Evolutionary conservation across 1,140 invertebrate species (phyloP).

Genomic region (Drosophila chauvacae): DNA sequence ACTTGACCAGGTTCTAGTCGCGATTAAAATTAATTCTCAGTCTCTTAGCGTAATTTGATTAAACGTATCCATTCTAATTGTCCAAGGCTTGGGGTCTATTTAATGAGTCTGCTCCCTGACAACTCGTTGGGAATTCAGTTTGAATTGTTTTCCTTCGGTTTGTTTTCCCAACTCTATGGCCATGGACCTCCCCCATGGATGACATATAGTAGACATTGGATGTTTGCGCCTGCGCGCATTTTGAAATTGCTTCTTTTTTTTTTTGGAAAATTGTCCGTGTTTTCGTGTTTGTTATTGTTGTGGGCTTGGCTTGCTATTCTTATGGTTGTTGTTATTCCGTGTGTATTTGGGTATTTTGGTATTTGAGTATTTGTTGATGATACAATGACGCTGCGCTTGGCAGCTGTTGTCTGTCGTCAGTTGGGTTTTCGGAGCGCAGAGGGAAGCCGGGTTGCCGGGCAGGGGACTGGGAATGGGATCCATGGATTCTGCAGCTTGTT

Average conservation of each 20-base stretch:
- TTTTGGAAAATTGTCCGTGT: constrained; percentile 58
- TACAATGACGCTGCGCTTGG: constrained; percentile 82
- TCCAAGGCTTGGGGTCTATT: constrained; percentile 12
- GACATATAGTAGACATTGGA: constrained; percentile 34
- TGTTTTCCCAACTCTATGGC: constrained; percentile 38
- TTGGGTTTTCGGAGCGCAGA: constrained; percentile 6
- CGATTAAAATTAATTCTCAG: background rate
- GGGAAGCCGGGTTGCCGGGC: constrained; percentile 2
- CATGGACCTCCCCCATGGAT: constrained; percentile 31
- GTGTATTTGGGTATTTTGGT: constrained; percentile 38
- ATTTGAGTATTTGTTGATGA: constrained; percentile 70
- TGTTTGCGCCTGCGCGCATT: constrained; percentile 70
- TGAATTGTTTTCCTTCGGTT: constrained; percentile 54
- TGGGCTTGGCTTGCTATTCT: constrained; percentile 63
- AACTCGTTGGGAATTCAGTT: constrained; percentile 47
- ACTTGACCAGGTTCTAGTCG: background rate
- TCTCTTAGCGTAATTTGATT: constrained; percentile 18
- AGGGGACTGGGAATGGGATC: constrained; percentile 15
- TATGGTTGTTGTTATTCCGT: constrained; percentile 57
- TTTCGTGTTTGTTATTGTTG: constrained; percentile 74
- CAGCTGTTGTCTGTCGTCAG: constrained; percentile 73
- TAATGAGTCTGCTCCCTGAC: constrained; percentile 4
- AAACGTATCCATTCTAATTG: constrained; percentile 4
- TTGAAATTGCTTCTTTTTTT: constrained; percentile 53
- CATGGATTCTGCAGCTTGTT: constrained; percentile 55